Conservation (phyloP, 2,888 invertebrate species). For the Eudasyphora cyanicolor region DNA sequence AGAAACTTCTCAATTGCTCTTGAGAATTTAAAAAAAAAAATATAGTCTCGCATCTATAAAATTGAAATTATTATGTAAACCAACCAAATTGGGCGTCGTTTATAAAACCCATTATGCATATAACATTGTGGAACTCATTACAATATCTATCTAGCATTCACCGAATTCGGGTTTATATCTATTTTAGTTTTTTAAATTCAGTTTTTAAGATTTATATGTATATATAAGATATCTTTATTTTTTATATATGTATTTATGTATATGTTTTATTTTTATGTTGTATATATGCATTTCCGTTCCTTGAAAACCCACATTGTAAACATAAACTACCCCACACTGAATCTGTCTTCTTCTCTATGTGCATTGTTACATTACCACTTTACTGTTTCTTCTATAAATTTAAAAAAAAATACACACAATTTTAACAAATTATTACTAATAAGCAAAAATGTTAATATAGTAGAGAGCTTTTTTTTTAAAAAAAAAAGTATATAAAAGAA, state of each 20-base stretch:
- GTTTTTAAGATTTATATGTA: no score
- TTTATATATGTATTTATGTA: background rate
- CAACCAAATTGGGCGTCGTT: no score
- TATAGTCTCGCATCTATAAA: no score
- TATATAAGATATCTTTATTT: background rate
- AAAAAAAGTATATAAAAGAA: background rate
- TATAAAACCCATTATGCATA: no score
- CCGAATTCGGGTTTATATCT: no score
- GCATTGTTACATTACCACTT: slow-evolving; percentile 1
- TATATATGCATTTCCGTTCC: slow-evolving; percentile 72
- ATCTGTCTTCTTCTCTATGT: background rate
- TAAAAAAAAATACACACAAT: background rate
- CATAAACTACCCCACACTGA: background rate
- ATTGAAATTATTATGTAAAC: no score
- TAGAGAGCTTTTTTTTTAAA: slow-evolving; percentile 2
- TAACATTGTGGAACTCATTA: no score
- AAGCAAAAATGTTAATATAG: background rate
- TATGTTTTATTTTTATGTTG: slow-evolving; percentile 67
- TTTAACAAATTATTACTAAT: background rate
- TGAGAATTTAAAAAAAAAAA: no score
- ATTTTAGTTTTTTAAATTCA: background rate
- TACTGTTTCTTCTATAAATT: background rate
- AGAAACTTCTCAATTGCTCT: no score
- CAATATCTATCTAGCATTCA: no score
- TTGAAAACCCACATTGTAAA: background rate